Evolutionary conservation across 2,888 invertebrate species (phyloP).

Genomic region (Cabera pusaria): DNA sequence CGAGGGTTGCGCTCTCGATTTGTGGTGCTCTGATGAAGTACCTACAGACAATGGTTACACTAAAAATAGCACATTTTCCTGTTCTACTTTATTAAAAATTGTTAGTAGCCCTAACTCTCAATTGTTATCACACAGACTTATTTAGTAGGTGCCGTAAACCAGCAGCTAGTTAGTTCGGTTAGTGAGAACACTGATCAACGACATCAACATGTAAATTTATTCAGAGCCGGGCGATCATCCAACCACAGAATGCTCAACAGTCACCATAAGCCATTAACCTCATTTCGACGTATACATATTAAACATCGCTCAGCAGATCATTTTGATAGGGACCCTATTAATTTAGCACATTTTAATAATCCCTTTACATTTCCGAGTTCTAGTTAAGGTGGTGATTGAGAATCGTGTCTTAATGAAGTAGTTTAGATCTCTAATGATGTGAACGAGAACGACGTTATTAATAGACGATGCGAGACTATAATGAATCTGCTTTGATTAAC

Average conservation of each 20-base stretch:
- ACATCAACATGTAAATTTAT: slow-evolving; percentile 79
- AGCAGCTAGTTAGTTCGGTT: slow-evolving; percentile 59
- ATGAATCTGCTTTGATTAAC: too few species aligned
- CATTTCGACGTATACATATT: slow-evolving; percentile 64
- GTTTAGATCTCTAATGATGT: slow-evolving; percentile 11
- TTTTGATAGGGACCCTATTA: slow-evolving; percentile 55
- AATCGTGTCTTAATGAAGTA: slow-evolving; percentile 15
- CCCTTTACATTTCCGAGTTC: slow-evolving; percentile 20
- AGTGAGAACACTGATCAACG: slow-evolving; percentile 68
- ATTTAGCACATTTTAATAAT: slow-evolving; percentile 40
- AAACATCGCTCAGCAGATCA: slow-evolving; percentile 57
- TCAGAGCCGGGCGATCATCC: slow-evolving; percentile 75
- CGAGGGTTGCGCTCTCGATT: too few species aligned
- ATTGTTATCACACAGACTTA: slow-evolving; percentile 33
- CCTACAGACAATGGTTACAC: too few species aligned
- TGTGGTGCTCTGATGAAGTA: too few species aligned
- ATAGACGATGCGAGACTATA: too few species aligned
- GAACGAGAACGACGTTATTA: slow-evolving; percentile 9
- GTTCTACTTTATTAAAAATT: too few species aligned
- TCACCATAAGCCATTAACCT: slow-evolving; percentile 63
- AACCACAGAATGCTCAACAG: slow-evolving; percentile 12
- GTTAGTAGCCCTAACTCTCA: too few species aligned
- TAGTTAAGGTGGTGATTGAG: slow-evolving; percentile 10
- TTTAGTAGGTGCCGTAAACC: slow-evolving; percentile 55
- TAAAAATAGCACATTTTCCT: too few species aligned